These are phyloP conservation scores for Esox lucius DNA, from an alignment of 2,797 vertebrate genomes.

Conservation along the genomic window DNA sequence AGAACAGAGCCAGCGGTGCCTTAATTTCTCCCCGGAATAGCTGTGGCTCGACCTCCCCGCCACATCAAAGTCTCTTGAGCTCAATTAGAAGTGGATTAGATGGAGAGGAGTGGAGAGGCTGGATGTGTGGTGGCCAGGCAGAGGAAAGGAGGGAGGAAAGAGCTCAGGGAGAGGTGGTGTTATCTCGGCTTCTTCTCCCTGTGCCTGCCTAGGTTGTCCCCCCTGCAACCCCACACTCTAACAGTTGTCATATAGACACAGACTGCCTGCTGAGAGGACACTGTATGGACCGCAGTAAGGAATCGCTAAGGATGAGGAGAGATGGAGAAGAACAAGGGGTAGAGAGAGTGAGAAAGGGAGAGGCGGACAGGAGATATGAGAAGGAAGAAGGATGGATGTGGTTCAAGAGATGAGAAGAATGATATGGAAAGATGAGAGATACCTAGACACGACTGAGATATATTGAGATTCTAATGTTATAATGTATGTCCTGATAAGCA, in stretches of 20 bases:
- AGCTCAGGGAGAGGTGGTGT: slow-evolving; percentile 80
- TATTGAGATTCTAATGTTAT: background rate
- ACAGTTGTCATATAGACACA: slow-evolving; percentile 97
- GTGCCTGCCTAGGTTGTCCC: slow-evolving; percentile 92
- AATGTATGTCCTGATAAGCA: slow-evolving; percentile 19
- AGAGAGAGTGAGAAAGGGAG: slow-evolving; percentile 13
- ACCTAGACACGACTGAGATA: background rate
- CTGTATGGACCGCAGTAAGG: slow-evolving; percentile 42
- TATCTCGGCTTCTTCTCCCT: slow-evolving; percentile 80
- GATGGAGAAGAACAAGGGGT: slow-evolving; percentile 34
- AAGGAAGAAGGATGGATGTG: background rate
- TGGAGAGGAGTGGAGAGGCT: slow-evolving; percentile 89
- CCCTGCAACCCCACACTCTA: slow-evolving; percentile 91
- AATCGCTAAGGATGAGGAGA: slow-evolving; percentile 76
- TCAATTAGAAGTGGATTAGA: slow-evolving; percentile 99
- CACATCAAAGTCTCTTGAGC: slow-evolving; percentile 98
- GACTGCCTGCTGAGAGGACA: slow-evolving; percentile 65
- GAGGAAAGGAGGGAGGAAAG: slow-evolving; percentile 96
- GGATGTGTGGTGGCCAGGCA: slow-evolving; percentile 71
- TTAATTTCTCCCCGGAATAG: slow-evolving; percentile 99
- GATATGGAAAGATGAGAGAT: background rate
- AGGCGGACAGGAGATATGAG: background rate
- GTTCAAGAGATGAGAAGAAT: slow-evolving; percentile 34
- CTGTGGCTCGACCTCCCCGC: slow-evolving; percentile 87
- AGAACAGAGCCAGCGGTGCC: slow-evolving; percentile 78